Base-by-base conservation (phyloP, 2,888 invertebrate genomes). In the Scaptomyza tumidula region DNA sequence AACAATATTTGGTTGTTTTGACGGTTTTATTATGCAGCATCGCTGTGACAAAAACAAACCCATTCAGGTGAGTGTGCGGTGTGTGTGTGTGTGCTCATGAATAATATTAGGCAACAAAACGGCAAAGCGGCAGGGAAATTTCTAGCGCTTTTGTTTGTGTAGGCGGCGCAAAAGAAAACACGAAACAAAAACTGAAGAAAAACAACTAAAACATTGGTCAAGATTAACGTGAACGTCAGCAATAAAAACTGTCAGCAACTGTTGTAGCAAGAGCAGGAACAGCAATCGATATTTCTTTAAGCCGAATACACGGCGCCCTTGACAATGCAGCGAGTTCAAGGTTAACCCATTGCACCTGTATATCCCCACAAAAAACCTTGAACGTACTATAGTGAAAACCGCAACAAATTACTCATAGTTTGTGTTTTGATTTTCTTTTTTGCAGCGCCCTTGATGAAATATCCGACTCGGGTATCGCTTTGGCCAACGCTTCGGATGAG, bases 281-380 rank as follows among this genome's bases (percentile, higher is more conserved):
- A 48, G n/a, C 10, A 75, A 79, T 78, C 78, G 59, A 78, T 78
- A 74, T 46, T 55, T 48, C 58, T 55, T 53, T 46, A 71, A 44
- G 45, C 44, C 31, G 44, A 44, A 16, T 48, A 46, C 33, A 13
- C 14, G 19, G n/a, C 29, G 73, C 61, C 53, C 58, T 55, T 43
- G 61, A 7, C 53, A 55, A 50, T 39, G 63, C 61, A 13, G 48
- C 71, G 87, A 87, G 83, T 83, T 86, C 83, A 75, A 84, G 88
- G 88, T 78, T 86, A 64, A 46, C 68, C 63, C 37, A 56, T n/a
- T 57, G 27, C 48, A 45, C 54, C 43, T 43, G 9, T 31, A 35
- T 19, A 19, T 37, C 11, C 24, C 11, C 24, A 24, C 27, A 5
- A 6, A 52, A 11, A 6, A 39, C 52, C 37, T 7, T 27, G 27